A percentile compares a stretch with the other conserved stretches of the same genome.
phyloP scores from a whole-genome alignment of 2,113 vertebrate genomes.

The Trinectes maculatus region DNA sequence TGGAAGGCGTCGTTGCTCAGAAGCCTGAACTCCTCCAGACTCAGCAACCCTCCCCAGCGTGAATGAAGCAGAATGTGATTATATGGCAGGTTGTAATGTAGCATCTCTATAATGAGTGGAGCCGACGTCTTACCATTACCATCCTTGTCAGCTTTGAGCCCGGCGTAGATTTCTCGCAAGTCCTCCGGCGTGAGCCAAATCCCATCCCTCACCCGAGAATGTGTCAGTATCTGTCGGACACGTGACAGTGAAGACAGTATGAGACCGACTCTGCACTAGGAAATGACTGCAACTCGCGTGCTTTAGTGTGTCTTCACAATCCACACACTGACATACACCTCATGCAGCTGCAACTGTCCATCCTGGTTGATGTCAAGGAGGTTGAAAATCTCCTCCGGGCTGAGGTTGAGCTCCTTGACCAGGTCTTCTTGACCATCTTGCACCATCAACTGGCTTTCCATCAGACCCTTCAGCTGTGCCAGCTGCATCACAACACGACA shows the following conservation, averaged over 20 bases:
- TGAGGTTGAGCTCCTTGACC: constrained; percentile 90
- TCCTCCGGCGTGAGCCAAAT: constrained; percentile 97
- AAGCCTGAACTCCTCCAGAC: constrained; percentile 91
- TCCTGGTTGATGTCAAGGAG: constrained; percentile 96
- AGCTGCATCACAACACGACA: constrained; percentile 88
- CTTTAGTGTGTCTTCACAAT: constrained; percentile 2
- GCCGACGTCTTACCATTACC: constrained; percentile 81
- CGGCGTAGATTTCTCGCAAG: constrained; percentile 92
- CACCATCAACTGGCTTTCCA: constrained; percentile 90
- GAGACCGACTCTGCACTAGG: constrained; percentile 15
- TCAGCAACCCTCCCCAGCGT: constrained; percentile 87
- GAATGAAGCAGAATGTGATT: constrained; percentile 19
- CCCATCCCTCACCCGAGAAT: constrained; percentile 93
- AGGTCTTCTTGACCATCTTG: constrained; percentile 93
- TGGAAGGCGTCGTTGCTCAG: constrained; percentile 94
- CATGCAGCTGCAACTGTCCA: constrained; percentile 92
- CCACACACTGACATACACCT: constrained; percentile 82
- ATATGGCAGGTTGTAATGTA: too few relatives aligned
- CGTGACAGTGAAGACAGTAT: neutral
- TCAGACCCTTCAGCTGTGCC: constrained; percentile 81
- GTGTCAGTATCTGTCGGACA: constrained; percentile 90
- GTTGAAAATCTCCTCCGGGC: constrained; percentile 93
- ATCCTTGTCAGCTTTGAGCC: constrained; percentile 93
- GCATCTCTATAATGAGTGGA: too few relatives aligned
- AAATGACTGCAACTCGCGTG: neutral